A percentile compares a stretch with the other conserved stretches of the same genome.
Conservation (phyloP, 2,888 invertebrate species). For the Protophormia terraenovae region DNA sequence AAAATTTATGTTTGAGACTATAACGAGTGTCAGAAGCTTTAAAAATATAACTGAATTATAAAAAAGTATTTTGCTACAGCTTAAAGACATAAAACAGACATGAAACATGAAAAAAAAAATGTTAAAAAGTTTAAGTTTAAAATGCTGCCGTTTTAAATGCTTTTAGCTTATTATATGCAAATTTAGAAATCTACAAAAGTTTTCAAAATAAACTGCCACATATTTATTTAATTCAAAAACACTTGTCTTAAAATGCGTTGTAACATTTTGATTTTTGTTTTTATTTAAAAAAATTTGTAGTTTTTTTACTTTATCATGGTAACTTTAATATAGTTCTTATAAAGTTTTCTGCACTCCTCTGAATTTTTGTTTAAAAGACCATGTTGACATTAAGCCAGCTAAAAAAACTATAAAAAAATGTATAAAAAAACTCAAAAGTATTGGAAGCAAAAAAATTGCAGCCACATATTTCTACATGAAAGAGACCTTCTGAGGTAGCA, state of each 20-base stretch:
- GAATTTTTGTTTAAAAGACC: constrained; percentile 30
- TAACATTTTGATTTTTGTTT: constrained; percentile 16
- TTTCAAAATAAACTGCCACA: not conserved
- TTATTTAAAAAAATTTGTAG: not conserved
- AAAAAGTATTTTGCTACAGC: not conserved
- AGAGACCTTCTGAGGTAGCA: constrained; percentile 66
- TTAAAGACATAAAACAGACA: not conserved
- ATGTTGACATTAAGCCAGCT: constrained; percentile 64
- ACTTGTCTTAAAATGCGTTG: constrained; percentile 64
- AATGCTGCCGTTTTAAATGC: constrained; percentile 18
- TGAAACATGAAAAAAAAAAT: constrained; percentile 10
- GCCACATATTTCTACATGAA: constrained; percentile 26
- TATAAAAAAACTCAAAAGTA: not conserved
- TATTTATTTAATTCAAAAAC: constrained; percentile 16
- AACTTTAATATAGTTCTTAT: not conserved
- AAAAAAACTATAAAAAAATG: constrained; percentile 23
- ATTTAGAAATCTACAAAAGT: constrained; percentile 18
- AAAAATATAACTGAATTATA: constrained; percentile 30
- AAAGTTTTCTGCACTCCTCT: not conserved
- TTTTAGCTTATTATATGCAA: constrained; percentile 47
- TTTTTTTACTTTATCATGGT: constrained; percentile 29
- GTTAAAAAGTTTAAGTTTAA: constrained; percentile 31
- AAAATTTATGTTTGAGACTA: constrained; percentile 30
- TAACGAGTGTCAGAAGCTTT: constrained; percentile 53
- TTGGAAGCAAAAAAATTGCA: constrained; percentile 9